phyloP scores from a whole-genome alignment of 2,888 invertebrate species.

The Plutella xylostella region DNA sequence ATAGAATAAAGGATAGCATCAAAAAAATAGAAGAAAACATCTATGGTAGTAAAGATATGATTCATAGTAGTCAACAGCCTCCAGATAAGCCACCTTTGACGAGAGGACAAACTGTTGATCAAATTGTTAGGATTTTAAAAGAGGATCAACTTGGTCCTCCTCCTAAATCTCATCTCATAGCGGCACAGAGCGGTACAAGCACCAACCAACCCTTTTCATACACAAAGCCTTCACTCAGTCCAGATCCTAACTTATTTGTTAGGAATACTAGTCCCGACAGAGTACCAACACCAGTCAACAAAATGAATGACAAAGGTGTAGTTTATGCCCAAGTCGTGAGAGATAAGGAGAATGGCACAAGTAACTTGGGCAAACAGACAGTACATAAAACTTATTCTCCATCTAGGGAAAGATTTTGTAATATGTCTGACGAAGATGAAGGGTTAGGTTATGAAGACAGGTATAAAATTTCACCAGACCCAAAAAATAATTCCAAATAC shows the following conservation, averaged over 20 bases:
- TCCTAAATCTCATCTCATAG: constrained; percentile 73
- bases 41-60: constrained; percentile 71
- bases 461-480: constrained; percentile 43
- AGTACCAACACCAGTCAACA: constrained; percentile 52
- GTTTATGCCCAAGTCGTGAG: constrained; percentile 83
- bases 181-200: constrained; percentile 74
- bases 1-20: constrained; percentile 62
- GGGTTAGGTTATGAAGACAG: constrained; percentile 80
- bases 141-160: constrained; percentile 77
- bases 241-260: constrained; percentile 54
- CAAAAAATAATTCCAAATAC: constrained; percentile 53
- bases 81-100: constrained; percentile 76
- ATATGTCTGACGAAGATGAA: constrained; percentile 82
- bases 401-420: constrained; percentile 56
- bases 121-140: constrained; percentile 80
- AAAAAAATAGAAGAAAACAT: constrained; percentile 61
- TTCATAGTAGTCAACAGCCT: constrained; percentile 79
- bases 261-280: constrained; percentile 60
- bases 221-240: constrained; percentile 71
- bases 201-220: constrained; percentile 87
- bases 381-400: constrained; percentile 64
- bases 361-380: constrained; percentile 47
- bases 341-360: constrained; percentile 40
- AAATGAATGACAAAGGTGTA: constrained; percentile 70
- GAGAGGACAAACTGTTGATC: constrained; percentile 79